phyloP scores from a whole-genome alignment of 2,113 vertebrate species.

The Calidris pugnax region DNA sequence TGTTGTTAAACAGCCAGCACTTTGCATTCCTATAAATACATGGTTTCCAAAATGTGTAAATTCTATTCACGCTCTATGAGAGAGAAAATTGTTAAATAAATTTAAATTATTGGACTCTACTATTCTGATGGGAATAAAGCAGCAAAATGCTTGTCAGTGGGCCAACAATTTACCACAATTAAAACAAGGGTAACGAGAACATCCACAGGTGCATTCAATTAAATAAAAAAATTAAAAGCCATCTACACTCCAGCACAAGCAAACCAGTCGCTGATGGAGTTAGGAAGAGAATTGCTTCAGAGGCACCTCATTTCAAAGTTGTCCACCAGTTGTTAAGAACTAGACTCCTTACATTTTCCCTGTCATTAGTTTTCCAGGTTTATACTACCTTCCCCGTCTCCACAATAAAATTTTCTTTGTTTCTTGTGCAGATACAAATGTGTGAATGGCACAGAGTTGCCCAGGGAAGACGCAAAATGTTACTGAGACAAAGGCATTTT shows the following conservation, averaged over 20 bases:
- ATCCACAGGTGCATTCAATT: neutral
- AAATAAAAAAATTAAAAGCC: neutral
- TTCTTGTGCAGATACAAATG: neutral
- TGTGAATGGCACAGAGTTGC: neutral
- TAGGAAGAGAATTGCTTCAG: neutral
- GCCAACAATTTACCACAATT: neutral
- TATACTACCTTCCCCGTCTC: neutral
- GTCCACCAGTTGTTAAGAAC: neutral
- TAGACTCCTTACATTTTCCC: neutral
- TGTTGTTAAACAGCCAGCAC: neutral
- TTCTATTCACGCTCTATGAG: neutral
- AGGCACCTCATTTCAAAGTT: neutral
- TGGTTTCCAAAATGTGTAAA: neutral
- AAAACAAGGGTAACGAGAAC: neutral
- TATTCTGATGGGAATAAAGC: neutral
- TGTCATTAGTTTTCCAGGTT: neutral
- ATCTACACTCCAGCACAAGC: neutral
- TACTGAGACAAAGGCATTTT: neutral
- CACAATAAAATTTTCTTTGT: neutral
- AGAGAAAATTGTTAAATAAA: neutral
- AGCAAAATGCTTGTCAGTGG: neutral
- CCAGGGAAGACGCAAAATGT: neutral
- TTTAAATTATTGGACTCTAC: neutral
- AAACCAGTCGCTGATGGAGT: neutral
- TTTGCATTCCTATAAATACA: neutral